These are phyloP conservation scores for Chlorospingus flavigularis DNA, from an alignment of 2,797 vertebrate species.

Conservation along the genomic window DNA sequence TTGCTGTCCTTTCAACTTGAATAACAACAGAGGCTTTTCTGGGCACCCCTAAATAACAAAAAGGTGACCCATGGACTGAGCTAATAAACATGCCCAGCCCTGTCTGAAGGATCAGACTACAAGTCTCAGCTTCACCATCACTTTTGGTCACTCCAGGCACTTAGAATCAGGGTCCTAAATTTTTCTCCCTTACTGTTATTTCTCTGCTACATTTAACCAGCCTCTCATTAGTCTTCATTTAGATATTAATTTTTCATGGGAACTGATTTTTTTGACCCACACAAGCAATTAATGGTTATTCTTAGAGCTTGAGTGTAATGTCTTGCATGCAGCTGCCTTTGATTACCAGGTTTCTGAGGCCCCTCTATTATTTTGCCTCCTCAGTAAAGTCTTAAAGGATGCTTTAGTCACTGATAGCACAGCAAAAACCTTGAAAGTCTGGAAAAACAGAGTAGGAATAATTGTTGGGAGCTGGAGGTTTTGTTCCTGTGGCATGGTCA, in stretches of 20 bases:
- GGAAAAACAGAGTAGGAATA: slow-evolving; percentile 23
- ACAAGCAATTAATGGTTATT: slow-evolving; percentile 42
- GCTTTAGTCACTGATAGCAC: slow-evolving; percentile 37
- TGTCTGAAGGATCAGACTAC: neutral
- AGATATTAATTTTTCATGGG: slow-evolving; percentile 21
- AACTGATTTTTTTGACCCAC: slow-evolving; percentile 33
- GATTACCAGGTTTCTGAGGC: slow-evolving; percentile 66
- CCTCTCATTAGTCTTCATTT: slow-evolving; percentile 20
- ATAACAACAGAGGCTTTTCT: neutral
- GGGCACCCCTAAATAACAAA: neutral
- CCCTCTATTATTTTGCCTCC: slow-evolving; percentile 56
- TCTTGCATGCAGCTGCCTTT: slow-evolving; percentile 68
- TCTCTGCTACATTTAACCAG: neutral
- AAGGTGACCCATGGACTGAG: slow-evolving; percentile 11
- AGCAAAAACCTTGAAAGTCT: slow-evolving; percentile 28
- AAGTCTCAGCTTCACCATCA: neutral
- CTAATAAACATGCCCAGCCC: neutral
- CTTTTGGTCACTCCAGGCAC: neutral
- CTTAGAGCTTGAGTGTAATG: slow-evolving; percentile 12
- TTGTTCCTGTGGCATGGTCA: neutral
- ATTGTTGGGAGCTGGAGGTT: neutral
- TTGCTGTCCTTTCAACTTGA: neutral
- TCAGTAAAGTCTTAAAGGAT: slow-evolving; percentile 43
- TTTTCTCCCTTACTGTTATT: slow-evolving; percentile 2
- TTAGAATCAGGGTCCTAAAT: neutral